Evolutionary conservation across 2,797 vertebrate species (phyloP).

Genomic region (Halcyon leucocephala): DNA sequence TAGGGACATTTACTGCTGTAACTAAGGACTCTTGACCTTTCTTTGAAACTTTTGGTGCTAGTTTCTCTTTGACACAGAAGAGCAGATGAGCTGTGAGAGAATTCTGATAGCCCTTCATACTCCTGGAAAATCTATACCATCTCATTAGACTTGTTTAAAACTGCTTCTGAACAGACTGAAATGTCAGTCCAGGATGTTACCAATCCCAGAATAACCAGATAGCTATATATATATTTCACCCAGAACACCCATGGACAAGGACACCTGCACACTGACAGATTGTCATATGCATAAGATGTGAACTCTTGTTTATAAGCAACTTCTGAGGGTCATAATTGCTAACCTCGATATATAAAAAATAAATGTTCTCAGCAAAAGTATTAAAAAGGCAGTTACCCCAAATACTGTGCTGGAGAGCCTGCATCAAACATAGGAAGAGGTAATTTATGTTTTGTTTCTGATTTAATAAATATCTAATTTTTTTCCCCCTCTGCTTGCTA

Average conservation of each 20-base stretch:
- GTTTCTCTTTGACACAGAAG: neutral
- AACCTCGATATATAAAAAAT: neutral
- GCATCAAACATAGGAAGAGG: neutral
- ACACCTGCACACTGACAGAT: slow-evolving; percentile 3
- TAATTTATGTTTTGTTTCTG: neutral
- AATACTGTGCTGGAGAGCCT: neutral
- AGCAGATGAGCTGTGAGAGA: neutral
- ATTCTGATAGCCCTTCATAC: neutral
- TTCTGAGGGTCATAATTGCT: slow-evolving; percentile 1
- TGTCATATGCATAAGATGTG: neutral
- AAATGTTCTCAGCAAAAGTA: neutral
- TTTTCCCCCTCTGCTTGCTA: neutral
- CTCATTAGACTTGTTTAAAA: slow-evolving; percentile 29
- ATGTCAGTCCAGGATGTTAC: slow-evolving; percentile 40
- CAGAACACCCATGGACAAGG: slow-evolving; percentile 41
- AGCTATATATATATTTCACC: slow-evolving; percentile 31
- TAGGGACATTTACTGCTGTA: neutral
- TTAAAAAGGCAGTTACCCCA: neutral
- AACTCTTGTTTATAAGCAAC: slow-evolving; percentile 42
- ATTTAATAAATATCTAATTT: rapidly evolving
- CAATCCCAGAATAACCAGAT: slow-evolving; percentile 38
- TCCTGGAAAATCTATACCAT: slow-evolving; percentile 37
- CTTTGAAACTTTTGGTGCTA: neutral
- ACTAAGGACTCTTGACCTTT: neutral
- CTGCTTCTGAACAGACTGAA: slow-evolving; percentile 34